Conservation (phyloP, 2,888 invertebrate genomes). For the Andricus quercusramuli region DNA sequence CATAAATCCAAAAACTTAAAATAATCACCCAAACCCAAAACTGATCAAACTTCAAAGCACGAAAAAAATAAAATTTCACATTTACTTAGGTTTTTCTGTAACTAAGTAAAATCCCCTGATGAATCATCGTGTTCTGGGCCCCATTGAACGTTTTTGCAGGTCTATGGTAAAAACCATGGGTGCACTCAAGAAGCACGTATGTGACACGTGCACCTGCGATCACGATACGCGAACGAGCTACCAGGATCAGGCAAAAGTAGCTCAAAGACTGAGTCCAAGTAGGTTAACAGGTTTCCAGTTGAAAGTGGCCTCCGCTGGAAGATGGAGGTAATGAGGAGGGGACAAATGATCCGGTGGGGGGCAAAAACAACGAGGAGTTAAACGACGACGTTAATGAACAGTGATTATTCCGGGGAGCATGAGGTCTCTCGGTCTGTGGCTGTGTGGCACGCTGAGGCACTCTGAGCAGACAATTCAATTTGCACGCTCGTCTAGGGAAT, state of each 20-base stretch:
- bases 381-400: conserved; percentile 57
- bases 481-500: background rate
- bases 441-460: background rate
- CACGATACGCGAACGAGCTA: conserved; percentile 43
- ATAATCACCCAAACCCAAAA: no score
- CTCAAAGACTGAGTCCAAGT: conserved; percentile 74
- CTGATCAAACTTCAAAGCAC: background rate
- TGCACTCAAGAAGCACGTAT: background rate
- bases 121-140: conserved; percentile 6
- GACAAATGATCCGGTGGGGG: conserved; percentile 49
- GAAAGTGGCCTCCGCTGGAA: conserved; percentile 69
- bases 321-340: conserved; percentile 57
- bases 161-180: background rate
- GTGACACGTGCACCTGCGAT: conserved; percentile 56
- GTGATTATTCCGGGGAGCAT: conserved; percentile 42
- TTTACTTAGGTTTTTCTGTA: conserved; percentile 6
- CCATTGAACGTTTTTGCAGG: background rate
- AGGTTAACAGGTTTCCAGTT: conserved; percentile 76
- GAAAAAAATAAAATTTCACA: background rate
- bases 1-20: no score
- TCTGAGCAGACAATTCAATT: conserved; percentile 27
- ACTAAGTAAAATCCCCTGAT: conserved; percentile 1
- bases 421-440: background rate
- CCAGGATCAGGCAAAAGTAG: conserved; percentile 62
- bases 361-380: conserved; percentile 56